phyloP scores from a whole-genome alignment of 2,888 invertebrate species.

The Agrochola lychnidis region DNA sequence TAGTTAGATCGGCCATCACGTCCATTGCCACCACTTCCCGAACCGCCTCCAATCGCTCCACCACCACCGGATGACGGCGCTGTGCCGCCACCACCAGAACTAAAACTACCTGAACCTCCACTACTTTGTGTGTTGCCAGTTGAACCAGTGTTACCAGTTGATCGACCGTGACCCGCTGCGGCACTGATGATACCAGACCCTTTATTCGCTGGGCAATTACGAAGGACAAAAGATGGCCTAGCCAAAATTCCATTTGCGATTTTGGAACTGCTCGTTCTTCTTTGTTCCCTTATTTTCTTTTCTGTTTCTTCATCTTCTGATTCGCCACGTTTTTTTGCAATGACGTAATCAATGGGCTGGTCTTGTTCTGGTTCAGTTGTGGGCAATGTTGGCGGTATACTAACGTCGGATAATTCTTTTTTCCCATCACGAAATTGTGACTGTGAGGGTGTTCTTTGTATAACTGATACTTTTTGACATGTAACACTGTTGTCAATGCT shows the following conservation, averaged over 20 bases:
- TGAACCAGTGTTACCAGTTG: conserved; percentile 91
- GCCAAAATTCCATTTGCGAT: conserved; percentile 90
- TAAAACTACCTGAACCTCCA: conserved; percentile 88
- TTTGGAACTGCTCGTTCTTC: conserved; percentile 93
- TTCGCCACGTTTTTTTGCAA: conserved; percentile 94
- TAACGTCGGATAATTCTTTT: conserved; percentile 87
- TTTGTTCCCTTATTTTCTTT: conserved; percentile 92
- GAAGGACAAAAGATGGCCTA: conserved; percentile 89
- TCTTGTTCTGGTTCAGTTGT: conserved; percentile 94
- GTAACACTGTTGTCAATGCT: conserved; percentile 92
- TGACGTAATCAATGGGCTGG: conserved; percentile 97
- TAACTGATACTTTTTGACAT: conserved; percentile 94
- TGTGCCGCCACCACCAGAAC: conserved; percentile 89
- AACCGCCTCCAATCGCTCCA: conserved; percentile 92
- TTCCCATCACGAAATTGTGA: conserved; percentile 87
- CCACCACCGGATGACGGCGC: conserved; percentile 91
- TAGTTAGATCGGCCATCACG: conserved; percentile 96
- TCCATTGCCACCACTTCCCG: conserved; percentile 94
- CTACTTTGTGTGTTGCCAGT: conserved; percentile 89
- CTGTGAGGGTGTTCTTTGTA: conserved; percentile 94
- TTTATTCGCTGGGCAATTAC: conserved; percentile 90
- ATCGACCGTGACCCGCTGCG: conserved; percentile 95
- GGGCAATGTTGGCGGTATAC: conserved; percentile 88
- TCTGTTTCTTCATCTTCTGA: conserved; percentile 93
- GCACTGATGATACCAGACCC: conserved; percentile 93